phyloP scores from a whole-genome alignment of 2,797 vertebrate species.

The Petrocephalus sullivani region DNA sequence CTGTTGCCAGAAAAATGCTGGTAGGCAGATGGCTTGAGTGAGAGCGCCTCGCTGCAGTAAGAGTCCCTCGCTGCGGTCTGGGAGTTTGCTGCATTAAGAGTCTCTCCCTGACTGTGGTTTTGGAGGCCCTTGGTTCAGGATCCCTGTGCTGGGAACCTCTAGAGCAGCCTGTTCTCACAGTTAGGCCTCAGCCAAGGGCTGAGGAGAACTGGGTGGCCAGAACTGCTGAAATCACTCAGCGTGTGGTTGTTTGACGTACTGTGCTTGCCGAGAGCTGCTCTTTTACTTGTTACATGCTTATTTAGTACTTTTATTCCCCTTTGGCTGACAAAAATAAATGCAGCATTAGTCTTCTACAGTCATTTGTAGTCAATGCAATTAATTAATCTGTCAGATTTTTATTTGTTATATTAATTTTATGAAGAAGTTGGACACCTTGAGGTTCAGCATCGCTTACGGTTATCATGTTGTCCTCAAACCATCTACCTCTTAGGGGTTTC shows the following conservation, averaged over 20 bases:
- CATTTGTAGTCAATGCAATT: neutral
- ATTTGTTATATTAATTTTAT: neutral
- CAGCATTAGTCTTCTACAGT: neutral
- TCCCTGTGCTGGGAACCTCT: slow-evolving; percentile 50
- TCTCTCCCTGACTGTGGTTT: slow-evolving; percentile 40
- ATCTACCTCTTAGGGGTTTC: neutral
- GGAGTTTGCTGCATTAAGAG: slow-evolving; percentile 25
- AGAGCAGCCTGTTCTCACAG: slow-evolving; percentile 57
- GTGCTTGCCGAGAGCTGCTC: neutral
- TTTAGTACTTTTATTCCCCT: neutral
- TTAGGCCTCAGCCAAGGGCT: slow-evolving; percentile 47
- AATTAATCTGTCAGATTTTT: neutral
- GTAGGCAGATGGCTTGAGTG: slow-evolving; percentile 25
- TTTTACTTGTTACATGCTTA: neutral
- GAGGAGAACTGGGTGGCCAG: slow-evolving; percentile 35
- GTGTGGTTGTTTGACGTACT: slow-evolving; percentile 23
- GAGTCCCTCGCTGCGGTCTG: slow-evolving; percentile 5
- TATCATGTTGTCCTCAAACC: neutral
- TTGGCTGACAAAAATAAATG: neutral
- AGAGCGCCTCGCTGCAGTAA: slow-evolving; percentile 33
- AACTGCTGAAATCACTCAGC: slow-evolving; percentile 49
- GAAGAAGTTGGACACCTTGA: neutral
- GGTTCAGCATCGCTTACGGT: neutral
- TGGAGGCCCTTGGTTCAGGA: slow-evolving; percentile 21
- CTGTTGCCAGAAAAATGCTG: neutral